These are phyloP conservation scores for Leptodactylus fallax DNA, from an alignment of 2,797 vertebrate species.

Conservation along the genomic window DNA sequence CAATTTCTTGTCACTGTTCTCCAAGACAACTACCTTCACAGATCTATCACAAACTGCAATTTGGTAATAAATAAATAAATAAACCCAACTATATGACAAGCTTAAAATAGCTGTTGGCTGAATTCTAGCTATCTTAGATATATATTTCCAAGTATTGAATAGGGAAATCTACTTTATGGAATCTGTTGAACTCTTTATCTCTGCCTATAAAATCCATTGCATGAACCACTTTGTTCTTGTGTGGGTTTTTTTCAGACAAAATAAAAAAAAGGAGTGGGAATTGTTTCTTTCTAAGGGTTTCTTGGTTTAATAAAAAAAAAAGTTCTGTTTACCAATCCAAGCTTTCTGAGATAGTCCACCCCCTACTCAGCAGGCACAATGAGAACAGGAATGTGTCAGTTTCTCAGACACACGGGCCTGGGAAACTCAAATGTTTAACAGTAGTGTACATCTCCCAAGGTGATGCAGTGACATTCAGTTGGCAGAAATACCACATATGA, in stretches of 20 bases:
- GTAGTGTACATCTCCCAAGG: conserved; percentile 1
- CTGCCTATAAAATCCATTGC: not conserved
- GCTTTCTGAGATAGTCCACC: not conserved
- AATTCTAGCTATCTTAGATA: not conserved
- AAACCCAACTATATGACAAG: not conserved
- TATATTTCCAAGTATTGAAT: too few species aligned
- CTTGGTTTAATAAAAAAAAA: conserved; percentile 7
- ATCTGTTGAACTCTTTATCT: not conserved
- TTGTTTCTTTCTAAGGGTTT: not conserved
- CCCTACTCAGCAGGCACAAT: conserved; percentile 21
- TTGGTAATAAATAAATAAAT: not conserved
- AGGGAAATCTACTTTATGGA: not conserved
- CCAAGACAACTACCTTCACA: too few species aligned
- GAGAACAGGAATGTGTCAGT: conserved; percentile 33
- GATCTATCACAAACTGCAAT: not conserved
- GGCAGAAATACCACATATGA: not conserved
- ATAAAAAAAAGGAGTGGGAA: not conserved
- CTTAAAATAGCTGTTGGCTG: not conserved
- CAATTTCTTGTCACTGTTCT: not conserved
- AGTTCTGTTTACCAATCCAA: not conserved
- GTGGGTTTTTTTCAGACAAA: not conserved
- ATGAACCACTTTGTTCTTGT: not conserved
- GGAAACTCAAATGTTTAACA: conserved; percentile 32
- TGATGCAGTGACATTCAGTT: not conserved
- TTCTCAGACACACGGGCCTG: conserved; percentile 5